Evolutionary conservation across 2,113 vertebrate species (phyloP).

Genomic region (Sander vitreus): DNA sequence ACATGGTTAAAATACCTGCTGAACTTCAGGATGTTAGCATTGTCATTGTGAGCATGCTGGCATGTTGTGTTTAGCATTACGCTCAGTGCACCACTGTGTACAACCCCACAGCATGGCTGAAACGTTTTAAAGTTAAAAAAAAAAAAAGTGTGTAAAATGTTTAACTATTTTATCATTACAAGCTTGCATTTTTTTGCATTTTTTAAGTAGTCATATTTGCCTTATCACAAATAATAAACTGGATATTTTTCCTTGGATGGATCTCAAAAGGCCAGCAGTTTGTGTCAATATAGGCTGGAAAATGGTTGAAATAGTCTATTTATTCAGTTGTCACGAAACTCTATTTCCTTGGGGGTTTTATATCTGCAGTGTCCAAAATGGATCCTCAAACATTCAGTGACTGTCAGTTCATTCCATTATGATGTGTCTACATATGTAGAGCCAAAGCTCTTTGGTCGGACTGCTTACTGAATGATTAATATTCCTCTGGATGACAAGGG

Average conservation of each 20-base stretch:
- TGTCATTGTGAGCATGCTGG: no score
- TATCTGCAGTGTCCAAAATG: constrained; percentile 2
- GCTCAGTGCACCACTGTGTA: no score
- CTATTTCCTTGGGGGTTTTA: background rate
- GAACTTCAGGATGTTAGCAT: background rate
- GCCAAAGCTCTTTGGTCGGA: constrained; percentile 38
- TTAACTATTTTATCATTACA: background rate
- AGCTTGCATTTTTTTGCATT: background rate
- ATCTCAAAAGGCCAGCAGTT: background rate
- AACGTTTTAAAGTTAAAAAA: no score
- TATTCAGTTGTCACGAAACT: background rate
- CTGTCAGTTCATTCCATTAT: constrained; percentile 37
- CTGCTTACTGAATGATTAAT: constrained; percentile 49
- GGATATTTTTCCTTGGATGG: background rate
- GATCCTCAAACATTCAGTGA: constrained; percentile 34
- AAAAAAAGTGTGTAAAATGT: no score
- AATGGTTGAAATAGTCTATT: background rate
- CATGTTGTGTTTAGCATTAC: no score
- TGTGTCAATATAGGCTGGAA: background rate
- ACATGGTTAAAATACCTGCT: background rate
- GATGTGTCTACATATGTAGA: constrained; percentile 54
- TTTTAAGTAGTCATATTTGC: background rate
- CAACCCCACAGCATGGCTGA: no score
- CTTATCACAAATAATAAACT: background rate
- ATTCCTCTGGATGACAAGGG: constrained; percentile 63